Percentiles rank a stretch among this genome's conserved stretches.
Evolutionary conservation across 2,113 vertebrate genomes (phyloP).

Genomic region (Sarotherodon lohbergeri): DNA sequence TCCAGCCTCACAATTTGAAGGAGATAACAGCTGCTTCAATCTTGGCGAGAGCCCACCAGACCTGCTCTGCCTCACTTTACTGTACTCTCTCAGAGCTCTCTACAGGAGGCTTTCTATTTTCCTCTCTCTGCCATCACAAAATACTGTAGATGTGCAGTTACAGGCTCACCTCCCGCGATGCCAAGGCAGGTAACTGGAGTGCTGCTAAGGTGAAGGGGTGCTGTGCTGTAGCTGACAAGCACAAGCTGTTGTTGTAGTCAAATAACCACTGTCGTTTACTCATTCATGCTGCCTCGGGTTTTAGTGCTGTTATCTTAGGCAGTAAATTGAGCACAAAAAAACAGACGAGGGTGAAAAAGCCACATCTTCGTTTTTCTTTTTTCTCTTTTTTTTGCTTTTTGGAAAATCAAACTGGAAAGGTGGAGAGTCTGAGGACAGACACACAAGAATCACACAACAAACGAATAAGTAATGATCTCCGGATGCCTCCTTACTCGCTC

Average conservation of each 20-base stretch:
- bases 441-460: neutral
- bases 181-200: neutral
- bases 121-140: neutral
- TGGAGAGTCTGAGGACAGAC: neutral
- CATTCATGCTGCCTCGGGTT: neutral
- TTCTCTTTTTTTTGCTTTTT: neutral
- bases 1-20: neutral
- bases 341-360: neutral
- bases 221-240: neutral
- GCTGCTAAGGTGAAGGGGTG: neutral
- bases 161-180: slow-evolving; percentile 19
- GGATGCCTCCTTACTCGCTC: neutral
- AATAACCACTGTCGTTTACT: neutral
- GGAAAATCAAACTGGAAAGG: neutral
- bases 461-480: neutral
- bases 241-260: neutral
- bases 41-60: neutral
- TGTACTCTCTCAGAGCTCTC: neutral
- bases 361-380: neutral
- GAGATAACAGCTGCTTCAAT: slow-evolving; percentile 10
- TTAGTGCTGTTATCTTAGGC: neutral
- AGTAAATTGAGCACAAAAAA: neutral
- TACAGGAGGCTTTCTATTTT: neutral
- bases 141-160: neutral
- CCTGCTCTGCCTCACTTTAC: neutral